phyloP scores from a whole-genome alignment of 2,113 vertebrate species.

The Guaruba guarouba region DNA sequence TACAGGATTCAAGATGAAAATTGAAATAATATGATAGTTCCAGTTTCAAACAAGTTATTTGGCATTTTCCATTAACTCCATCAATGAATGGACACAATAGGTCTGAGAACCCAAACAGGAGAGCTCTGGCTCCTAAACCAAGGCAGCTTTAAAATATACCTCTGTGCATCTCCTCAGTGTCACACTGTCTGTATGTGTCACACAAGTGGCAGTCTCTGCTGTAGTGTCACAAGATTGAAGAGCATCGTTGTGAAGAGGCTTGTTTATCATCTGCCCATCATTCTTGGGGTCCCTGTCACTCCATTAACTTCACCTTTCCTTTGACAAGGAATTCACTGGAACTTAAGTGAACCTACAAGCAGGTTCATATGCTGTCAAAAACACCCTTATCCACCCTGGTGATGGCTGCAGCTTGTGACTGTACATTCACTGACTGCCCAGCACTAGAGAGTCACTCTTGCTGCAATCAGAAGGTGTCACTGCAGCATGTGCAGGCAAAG shows the following conservation, averaged over 20 bases:
- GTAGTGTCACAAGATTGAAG: neutral
- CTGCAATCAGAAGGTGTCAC: neutral
- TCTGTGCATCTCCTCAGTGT: neutral
- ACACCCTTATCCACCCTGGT: neutral
- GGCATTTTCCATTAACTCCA: neutral
- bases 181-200: neutral
- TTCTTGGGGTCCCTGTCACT: neutral
- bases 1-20: accelerated
- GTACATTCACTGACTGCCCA: neutral
- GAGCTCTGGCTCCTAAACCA: neutral
- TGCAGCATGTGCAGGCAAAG: neutral
- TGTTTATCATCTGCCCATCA: neutral
- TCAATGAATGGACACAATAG: neutral
- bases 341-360: neutral
- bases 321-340: no score
- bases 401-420: accelerated
- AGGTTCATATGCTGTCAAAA: neutral
- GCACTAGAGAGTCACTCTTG: neutral
- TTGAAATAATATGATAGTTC: accelerated
- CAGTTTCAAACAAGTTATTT: neutral
- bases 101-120: neutral
- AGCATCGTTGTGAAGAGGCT: neutral
- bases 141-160: neutral
- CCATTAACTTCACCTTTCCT: neutral
- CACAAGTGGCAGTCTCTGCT: neutral